Evolutionary conservation across 2,113 vertebrate genomes (phyloP), one percentile per base, ranked within the genome.

Genomic region (Elachura formosa): DNA sequence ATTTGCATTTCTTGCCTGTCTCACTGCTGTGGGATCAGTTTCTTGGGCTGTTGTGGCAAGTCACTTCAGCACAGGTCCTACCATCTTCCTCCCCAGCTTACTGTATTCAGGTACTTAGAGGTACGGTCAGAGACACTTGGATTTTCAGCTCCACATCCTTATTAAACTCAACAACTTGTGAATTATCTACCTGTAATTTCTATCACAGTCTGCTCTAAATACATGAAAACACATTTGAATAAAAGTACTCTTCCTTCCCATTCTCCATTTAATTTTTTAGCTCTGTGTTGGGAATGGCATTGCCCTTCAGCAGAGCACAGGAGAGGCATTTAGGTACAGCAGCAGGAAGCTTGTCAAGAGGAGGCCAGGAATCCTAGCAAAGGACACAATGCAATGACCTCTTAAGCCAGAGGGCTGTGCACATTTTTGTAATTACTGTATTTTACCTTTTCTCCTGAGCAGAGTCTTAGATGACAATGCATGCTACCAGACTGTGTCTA

Each of bases 251-350:
- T 19, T 10, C 20, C 33, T 75, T 51, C 24, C 17, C 24, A 33
- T 26, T 33, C 59, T 46, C 20, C 1, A 2, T 69, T 67, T 43
- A 6, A 46, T 62, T 78, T 88, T 90, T 56, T 49, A 90, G 0
- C 34, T 63, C 6, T 4, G 3, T 6, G 12, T 23, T 55, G n/a
- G 51, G 34, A 71, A 59, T 0, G 2, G 40, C 2, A 3, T 0
- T 61, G 62, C 45, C 38, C 14, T 61, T 82, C 62, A 76, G 5
- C 7, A 40, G 18, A 38, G 23, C 36, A 54, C 1, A 4, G 6
- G 5, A 20, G 67, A 67, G 28, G 25, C 62, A 28, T 34, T 40
- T 36, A 58, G 56, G 36, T 59, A 31, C 17, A 51, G 28, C 31
- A 55, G 28, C 28, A 82, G 75, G 36, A 61, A 90, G 43, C 56